phyloP scores from a whole-genome alignment of 1,140 invertebrate genomes.

The Galleria mellonella region DNA sequence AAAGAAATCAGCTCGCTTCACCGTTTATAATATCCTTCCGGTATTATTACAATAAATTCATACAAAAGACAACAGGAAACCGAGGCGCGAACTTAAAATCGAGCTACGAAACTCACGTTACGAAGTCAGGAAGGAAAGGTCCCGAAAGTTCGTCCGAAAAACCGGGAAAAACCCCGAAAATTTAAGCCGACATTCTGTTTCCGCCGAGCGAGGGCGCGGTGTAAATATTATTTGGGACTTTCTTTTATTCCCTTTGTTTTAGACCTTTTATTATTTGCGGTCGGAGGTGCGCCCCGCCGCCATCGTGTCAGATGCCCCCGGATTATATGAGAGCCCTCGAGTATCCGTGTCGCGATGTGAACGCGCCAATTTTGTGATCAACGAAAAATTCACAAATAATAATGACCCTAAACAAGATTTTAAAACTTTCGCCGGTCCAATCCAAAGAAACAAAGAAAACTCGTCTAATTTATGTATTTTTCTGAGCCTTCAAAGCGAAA shows the following conservation, averaged over 20 bases:
- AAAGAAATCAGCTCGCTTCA: slow-evolving; percentile 17
- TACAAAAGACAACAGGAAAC: slow-evolving; percentile 46
- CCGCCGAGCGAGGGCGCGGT: slow-evolving; percentile 35
- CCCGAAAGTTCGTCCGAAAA: slow-evolving; percentile 50
- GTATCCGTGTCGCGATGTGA: slow-evolving; percentile 20
- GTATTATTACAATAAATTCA: slow-evolving; percentile 46
- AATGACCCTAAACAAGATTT: slow-evolving; percentile 43
- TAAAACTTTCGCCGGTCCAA: slow-evolving; percentile 37
- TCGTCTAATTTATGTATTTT: slow-evolving; percentile 42
- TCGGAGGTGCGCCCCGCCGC: slow-evolving; percentile 14
- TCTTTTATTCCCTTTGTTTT: slow-evolving; percentile 59
- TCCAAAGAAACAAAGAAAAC: slow-evolving; percentile 40
- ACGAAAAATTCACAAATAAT: slow-evolving; percentile 25
- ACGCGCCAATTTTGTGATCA: neutral
- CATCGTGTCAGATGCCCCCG: slow-evolving; percentile 4
- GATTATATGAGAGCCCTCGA: slow-evolving; percentile 21
- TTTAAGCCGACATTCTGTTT: slow-evolving; percentile 48
- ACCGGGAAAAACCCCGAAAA: slow-evolving; percentile 51
- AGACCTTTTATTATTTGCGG: slow-evolving; percentile 50
- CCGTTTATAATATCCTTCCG: slow-evolving; percentile 27
- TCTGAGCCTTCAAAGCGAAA: slow-evolving; percentile 25
- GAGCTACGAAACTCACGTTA: slow-evolving; percentile 40
- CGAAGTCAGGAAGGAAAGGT: slow-evolving; percentile 51
- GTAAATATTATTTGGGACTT: slow-evolving; percentile 60
- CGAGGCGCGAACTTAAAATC: slow-evolving; percentile 41